Conservation (phyloP, 2,888 invertebrate genomes). For the Embidobia sp. region DNA sequence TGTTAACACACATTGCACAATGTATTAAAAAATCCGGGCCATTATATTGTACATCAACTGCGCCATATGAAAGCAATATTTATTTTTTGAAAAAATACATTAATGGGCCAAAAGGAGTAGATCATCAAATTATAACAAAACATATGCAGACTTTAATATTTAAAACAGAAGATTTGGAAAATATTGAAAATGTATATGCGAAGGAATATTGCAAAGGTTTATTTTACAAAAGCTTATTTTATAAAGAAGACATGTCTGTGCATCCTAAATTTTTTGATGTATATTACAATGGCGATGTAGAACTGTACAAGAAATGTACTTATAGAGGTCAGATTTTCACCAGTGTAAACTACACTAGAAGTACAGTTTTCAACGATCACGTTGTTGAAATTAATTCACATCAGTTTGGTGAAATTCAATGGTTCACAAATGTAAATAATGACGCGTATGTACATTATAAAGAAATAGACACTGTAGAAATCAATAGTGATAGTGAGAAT, state of each 20-base stretch:
- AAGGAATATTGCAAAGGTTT: no score
- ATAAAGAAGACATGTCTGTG: no score
- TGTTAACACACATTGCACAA: neutral
- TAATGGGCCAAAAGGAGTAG: slow-evolving; percentile 7
- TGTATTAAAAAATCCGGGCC: slow-evolving; percentile 4
- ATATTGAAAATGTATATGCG: no score
- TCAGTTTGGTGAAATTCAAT: slow-evolving; percentile 3
- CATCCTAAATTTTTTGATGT: no score
- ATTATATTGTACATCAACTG: neutral
- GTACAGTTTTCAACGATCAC: neutral
- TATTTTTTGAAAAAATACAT: neutral
- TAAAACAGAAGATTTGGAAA: no score
- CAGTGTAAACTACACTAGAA: neutral
- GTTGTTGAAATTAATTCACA: neutral
- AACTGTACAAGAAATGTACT: neutral
- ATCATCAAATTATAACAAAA: neutral
- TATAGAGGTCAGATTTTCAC: slow-evolving; percentile 1
- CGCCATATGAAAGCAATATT: slow-evolving; percentile 6
- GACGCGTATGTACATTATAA: neutral
- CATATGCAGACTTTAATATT: neutral
- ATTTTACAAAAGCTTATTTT: no score
- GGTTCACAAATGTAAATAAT: neutral
- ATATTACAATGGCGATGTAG: no score
- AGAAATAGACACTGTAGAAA: neutral
- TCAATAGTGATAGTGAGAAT: slow-evolving; percentile 1